Evolutionary conservation across 2,113 vertebrate species (phyloP).

Genomic region (Vanacampus margaritifer): DNA sequence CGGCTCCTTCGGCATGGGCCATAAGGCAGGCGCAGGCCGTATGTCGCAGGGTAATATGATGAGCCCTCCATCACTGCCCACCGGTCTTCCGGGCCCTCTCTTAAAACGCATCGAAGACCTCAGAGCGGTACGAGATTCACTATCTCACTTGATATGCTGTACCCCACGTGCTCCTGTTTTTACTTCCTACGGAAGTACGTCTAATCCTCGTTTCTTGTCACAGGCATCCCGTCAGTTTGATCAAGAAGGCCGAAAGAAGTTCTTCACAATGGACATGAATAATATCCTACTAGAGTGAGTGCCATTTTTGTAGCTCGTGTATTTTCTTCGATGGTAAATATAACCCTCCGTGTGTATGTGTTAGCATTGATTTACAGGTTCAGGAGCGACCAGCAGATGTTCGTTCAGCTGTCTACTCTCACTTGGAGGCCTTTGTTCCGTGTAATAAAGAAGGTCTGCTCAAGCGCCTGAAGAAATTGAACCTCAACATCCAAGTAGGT

Average conservation of each 20-base stretch:
- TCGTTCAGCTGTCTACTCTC: slow-evolving; percentile 84
- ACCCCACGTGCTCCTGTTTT: neutral
- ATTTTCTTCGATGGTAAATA: neutral
- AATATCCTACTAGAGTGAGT: slow-evolving; percentile 99
- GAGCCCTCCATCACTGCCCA: slow-evolving; percentile 80
- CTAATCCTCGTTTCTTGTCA: neutral
- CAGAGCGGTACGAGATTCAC: slow-evolving; percentile 74
- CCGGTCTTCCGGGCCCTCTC: slow-evolving; percentile 82
- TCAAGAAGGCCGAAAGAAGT: slow-evolving; percentile 97
- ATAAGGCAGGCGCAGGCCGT: slow-evolving; percentile 42
- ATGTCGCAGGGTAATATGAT: slow-evolving; percentile 61
- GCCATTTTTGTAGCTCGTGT: neutral
- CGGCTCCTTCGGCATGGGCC: slow-evolving; percentile 61
- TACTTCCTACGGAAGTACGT: neutral
- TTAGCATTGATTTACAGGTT: slow-evolving; percentile 93
- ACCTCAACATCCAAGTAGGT: slow-evolving; percentile 92
- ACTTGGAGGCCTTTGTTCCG: slow-evolving; percentile 95
- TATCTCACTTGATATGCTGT: neutral
- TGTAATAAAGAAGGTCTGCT: slow-evolving; percentile 96
- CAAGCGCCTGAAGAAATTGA: slow-evolving; percentile 95
- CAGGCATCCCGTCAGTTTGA: slow-evolving; percentile 96
- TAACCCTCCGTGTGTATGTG: neutral
- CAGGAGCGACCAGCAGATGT: slow-evolving; percentile 83
- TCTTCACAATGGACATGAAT: slow-evolving; percentile 99
- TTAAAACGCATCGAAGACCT: slow-evolving; percentile 93